Evolutionary conservation across 2,113 vertebrate species (phyloP), one percentile per base, ranked within the genome.

Genomic region (Cricetomys ansorgei): DNA sequence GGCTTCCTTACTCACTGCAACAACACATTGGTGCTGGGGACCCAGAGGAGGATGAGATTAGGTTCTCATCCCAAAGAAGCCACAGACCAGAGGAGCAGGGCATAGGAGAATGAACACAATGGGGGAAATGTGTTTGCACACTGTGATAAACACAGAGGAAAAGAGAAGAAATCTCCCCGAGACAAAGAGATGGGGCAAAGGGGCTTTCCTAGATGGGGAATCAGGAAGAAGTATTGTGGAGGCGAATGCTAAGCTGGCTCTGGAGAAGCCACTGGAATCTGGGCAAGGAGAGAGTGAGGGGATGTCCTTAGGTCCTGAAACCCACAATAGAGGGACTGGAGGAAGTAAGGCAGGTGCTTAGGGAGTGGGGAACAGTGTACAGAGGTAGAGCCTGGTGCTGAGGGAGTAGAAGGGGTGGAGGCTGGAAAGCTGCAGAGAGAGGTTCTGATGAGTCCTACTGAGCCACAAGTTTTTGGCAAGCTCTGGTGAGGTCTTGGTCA

Each of bases 331-430:
- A 34, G 48, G 29, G 50, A 25, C 37, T 34, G 29, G n/a, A 65
- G 23, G n/a, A 62, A 37, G 29, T n/a, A n/a, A 57, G 40, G 34
- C 1, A 4, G 0, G 17, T 21, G 31, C 19, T 40, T 59, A 19
- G 21, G 55, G 37, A 55, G 27, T 1, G 1, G 34, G 27, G 3
- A n/a, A 17, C 15, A 16, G 31, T 40, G 75, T 3, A 21, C 5
- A n/a, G 34, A 2, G 16, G 9, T 5, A 4, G 4, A 16, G 16
- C 21, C 11, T 5, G 7, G 80, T 3, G 5, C 40, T 29, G 7
- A 50, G 25, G 65, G n/a, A 40, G 45, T 7, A 4, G 21, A 25
- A 25, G 40, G 23, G 29, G 10, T 7, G 8, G 31, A 45, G 43
- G 19, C 34, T 43, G 11, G 73, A 40, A 19, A 79, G 70, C 15